Percentiles rank a stretch among this genome's conserved stretches.
phyloP scores from a whole-genome alignment of 2,888 invertebrate species.

The Autographa pulchrina region DNA sequence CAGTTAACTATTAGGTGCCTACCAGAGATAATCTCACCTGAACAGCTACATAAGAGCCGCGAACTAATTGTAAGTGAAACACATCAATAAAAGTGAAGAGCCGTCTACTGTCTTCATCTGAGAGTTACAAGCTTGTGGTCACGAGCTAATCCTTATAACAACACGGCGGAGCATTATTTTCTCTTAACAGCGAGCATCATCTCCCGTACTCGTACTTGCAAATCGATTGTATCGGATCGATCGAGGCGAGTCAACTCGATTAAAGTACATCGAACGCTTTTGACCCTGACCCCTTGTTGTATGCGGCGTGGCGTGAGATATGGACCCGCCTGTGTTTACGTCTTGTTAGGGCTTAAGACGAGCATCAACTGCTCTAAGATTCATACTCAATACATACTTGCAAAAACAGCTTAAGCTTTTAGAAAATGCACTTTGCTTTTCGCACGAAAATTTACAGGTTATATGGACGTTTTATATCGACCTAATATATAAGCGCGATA shows the following conservation, averaged over 20 bases:
- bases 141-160: constrained; percentile 63
- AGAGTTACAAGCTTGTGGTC: constrained; percentile 57
- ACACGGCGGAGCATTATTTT: constrained; percentile 60
- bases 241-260: constrained; percentile 64
- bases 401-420: constrained; percentile 26
- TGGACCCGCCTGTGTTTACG: constrained; percentile 71
- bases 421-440: constrained; percentile 19
- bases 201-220: constrained; percentile 65
- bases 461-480: not conserved
- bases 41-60: constrained; percentile 21
- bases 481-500: constrained; percentile 1
- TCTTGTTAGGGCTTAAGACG: constrained; percentile 58
- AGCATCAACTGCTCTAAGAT: constrained; percentile 35
- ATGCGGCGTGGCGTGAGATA: constrained; percentile 65
- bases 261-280: constrained; percentile 73
- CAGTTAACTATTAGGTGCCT: constrained; percentile 41
- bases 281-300: constrained; percentile 72
- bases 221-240: constrained; percentile 73
- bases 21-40: constrained; percentile 35
- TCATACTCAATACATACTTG: constrained; percentile 37
- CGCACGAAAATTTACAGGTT: not conserved
- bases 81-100: constrained; percentile 44
- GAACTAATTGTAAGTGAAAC: constrained; percentile 20
- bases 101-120: constrained; percentile 45
- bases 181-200: constrained; percentile 61